A percentile compares a stretch with the other conserved stretches of the same genome.
Evolutionary conservation across 2,888 invertebrate genomes (phyloP).

Genomic region (Nemotelus pantherinus): DNA sequence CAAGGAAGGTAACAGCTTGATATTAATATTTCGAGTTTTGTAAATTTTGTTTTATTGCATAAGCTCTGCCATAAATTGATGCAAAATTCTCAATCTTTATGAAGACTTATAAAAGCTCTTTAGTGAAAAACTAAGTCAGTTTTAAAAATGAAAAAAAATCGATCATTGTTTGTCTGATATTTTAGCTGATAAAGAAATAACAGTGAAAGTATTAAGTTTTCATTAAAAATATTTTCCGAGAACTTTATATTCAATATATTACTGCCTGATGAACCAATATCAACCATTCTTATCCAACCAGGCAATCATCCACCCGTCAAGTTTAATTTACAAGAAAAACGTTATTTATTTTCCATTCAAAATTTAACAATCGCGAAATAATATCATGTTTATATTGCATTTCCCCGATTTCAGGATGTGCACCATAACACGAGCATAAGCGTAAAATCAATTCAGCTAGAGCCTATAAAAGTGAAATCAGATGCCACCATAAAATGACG

Average conservation of each 20-base stretch:
- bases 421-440: not conserved
- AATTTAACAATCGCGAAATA: constrained; percentile 26
- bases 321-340: constrained; percentile 8
- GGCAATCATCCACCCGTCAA: not conserved
- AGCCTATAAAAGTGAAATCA: constrained; percentile 42
- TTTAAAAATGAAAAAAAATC: too few species aligned
- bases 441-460: constrained; percentile 27
- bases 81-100: too few species aligned
- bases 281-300: too few species aligned
- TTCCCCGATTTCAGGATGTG: constrained; percentile 1
- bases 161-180: too few species aligned
- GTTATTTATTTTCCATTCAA: not conserved
- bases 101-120: too few species aligned
- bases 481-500: constrained; percentile 29
- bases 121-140: too few species aligned
- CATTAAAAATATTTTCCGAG: too few species aligned
- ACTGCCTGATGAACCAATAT: too few species aligned
- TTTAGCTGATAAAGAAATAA: too few species aligned
- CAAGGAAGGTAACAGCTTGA: not conserved
- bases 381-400: constrained; percentile 8
- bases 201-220: too few species aligned
- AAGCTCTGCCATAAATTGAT: too few species aligned
- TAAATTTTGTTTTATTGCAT: not conserved
- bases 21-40: not conserved
- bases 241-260: too few species aligned